A percentile compares a stretch with the other conserved stretches of the same genome.
phyloP scores from a whole-genome alignment of 2,888 invertebrate species.

The Amblyteles armatorius region DNA sequence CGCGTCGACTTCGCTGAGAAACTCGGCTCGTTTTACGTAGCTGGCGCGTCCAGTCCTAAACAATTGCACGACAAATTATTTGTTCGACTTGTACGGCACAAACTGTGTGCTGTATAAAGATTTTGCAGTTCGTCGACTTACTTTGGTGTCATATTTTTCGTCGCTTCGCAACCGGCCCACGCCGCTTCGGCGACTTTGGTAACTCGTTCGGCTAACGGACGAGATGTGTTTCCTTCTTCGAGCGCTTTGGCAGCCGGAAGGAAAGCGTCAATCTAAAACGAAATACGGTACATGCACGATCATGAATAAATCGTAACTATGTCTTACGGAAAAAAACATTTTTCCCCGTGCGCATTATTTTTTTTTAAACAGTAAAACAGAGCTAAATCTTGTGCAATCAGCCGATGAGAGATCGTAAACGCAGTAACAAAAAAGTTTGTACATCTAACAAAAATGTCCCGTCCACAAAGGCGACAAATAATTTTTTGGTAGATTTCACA shows the following conservation, averaged over 20 bases:
- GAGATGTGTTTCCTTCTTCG: conserved; percentile 81
- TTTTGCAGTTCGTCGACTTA: conserved; percentile 74
- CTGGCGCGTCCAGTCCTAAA: conserved; percentile 90
- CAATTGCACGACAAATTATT: conserved; percentile 56
- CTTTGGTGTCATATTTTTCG: conserved; percentile 87
- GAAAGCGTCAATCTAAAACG: conserved; percentile 86
- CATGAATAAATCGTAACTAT: background rate
- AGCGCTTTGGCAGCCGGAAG: conserved; percentile 85
- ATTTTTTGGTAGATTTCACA: background rate
- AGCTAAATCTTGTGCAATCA: background rate
- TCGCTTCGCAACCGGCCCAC: conserved; percentile 85
- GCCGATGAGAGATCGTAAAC: background rate
- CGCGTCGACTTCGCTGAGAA: conserved; percentile 87
- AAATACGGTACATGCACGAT: background rate
- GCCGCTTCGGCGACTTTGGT: conserved; percentile 84
- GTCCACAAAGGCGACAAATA: background rate
- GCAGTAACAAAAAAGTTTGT: background rate
- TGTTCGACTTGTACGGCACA: background rate
- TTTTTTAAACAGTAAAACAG: background rate
- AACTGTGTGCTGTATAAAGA: background rate
- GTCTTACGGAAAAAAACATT: too few relatives aligned
- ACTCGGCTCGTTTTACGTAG: conserved; percentile 87
- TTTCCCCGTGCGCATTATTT: too few relatives aligned
- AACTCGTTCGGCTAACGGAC: conserved; percentile 80
- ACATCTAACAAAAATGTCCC: background rate